Base-by-base conservation (phyloP, 2,888 invertebrate species). In the Drosophila percnosoma region DNA sequence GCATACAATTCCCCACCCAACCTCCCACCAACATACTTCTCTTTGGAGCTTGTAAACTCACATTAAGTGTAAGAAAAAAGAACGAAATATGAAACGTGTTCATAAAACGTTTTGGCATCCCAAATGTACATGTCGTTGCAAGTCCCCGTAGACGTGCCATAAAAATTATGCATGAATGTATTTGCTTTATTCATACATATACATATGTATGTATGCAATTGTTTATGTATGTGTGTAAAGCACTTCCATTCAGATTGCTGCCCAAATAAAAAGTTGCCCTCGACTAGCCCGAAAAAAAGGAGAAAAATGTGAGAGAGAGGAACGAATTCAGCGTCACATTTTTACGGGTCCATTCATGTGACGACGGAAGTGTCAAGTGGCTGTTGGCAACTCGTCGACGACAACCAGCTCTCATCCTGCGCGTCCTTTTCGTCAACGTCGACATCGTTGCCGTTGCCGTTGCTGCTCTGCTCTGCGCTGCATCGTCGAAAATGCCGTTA, bases 401-500 rank as follows among this genome's bases (percentile, higher is more conserved):
- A 90, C 86, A 88, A 75, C 73, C 76, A 82, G 76, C 83, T 87
- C 72, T 80, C 81, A 75, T 78, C 76, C 75, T 86, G 78, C 75
- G 75, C 82, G 85, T 84, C 85, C 80, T 85, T 87, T 87, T 89
- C 83, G 89, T 81, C 83, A 83, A 76, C 87, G 78, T 10, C 64
- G 63, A 33, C 36, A 58, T 21, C 36, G 61, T 71, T 53, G 71
- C 10, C 36, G 61, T 71, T 53, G 71, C 10, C 11, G 45, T 8
- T 24, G 27, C 45, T 29, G 33, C n/a, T 38, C 38, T 57, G 49
- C 67, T 51, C 68, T 73, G 78, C 79, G 75, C 60, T 78, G 82
- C 85, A 85, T 88, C 90, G 90, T 88, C 90, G 90, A 90, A 89
- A 88, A 87, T 86, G 83, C 83, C 89, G 89, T 87, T 90, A 90